A percentile compares a stretch with the other conserved stretches of the same genome.
These are phyloP conservation scores for Pteropus alecto DNA, from an alignment of 2,113 vertebrate genomes.

Conservation along the genomic window DNA sequence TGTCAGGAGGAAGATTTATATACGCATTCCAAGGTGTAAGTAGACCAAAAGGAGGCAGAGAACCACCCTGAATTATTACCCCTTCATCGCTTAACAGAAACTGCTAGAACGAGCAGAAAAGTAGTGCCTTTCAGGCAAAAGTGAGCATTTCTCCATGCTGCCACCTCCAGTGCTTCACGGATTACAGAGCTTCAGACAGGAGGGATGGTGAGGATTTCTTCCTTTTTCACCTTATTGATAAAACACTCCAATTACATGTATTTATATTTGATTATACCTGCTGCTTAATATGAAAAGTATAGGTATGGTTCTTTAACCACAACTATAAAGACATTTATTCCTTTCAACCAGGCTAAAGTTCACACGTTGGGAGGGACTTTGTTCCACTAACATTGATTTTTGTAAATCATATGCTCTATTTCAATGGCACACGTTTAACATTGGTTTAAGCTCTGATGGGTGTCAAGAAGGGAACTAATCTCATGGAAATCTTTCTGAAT, in stretches of 20 bases:
- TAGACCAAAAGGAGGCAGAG: neutral
- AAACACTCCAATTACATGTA: neutral
- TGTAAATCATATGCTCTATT: neutral
- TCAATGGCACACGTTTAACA: neutral
- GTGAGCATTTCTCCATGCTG: neutral
- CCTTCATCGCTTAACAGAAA: neutral
- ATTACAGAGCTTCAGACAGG: neutral
- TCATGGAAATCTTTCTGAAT: neutral
- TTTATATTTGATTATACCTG: neutral
- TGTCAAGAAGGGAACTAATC: neutral
- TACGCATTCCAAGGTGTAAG: neutral
- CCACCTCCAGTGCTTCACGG: neutral
- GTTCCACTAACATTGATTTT: neutral
- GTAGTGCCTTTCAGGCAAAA: neutral
- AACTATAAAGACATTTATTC: neutral
- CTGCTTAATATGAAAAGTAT: neutral
- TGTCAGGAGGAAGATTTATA: neutral
- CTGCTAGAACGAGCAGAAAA: neutral
- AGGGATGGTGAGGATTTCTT: neutral
- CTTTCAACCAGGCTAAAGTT: neutral
- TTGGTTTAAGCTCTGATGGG: neutral
- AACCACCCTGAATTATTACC: neutral
- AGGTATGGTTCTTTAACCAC: neutral
- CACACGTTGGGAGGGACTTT: neutral
- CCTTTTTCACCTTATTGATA: neutral